Conservation (phyloP, 2,888 invertebrate genomes). For the Athalia rosae region DNA sequence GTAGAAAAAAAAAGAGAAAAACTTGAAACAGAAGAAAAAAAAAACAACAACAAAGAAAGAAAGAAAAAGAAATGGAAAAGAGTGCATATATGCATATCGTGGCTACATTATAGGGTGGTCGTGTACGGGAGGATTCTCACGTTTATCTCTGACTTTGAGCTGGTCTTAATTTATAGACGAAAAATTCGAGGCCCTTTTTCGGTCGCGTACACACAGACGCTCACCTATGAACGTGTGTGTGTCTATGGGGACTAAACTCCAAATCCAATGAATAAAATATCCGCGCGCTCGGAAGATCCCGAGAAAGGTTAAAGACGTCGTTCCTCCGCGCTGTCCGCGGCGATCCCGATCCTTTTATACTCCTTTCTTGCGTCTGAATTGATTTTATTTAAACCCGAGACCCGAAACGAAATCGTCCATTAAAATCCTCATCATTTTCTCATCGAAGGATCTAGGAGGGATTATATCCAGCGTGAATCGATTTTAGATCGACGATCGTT, state of each 20-base stretch:
- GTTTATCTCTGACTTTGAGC: conserved; percentile 31
- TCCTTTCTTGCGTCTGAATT: neutral
- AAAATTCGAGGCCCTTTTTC: neutral
- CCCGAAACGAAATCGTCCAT: too few relatives aligned
- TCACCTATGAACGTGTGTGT: too few relatives aligned
- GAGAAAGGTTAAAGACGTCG: neutral
- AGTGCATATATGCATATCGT: neutral
- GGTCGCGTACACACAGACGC: too few relatives aligned
- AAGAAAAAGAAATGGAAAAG: neutral
- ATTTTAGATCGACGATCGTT: too few relatives aligned
- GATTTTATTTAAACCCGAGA: too few relatives aligned
- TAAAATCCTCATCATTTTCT: too few relatives aligned
- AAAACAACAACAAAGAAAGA: neutral
- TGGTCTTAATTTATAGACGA: conserved; percentile 28
- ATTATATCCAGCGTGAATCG: too few relatives aligned
- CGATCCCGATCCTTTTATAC: neutral
- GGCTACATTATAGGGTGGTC: too few relatives aligned
- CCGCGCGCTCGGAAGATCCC: neutral
- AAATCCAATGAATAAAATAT: conserved; percentile 23
- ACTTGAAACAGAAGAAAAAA: neutral
- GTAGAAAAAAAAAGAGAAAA: neutral
- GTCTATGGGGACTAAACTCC: neutral
- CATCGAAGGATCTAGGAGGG: too few relatives aligned
- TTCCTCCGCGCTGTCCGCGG: neutral
- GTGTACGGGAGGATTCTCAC: conserved; percentile 32